Base-by-base conservation (phyloP, 2,113 vertebrate genomes). In the Centropristis striata region DNA sequence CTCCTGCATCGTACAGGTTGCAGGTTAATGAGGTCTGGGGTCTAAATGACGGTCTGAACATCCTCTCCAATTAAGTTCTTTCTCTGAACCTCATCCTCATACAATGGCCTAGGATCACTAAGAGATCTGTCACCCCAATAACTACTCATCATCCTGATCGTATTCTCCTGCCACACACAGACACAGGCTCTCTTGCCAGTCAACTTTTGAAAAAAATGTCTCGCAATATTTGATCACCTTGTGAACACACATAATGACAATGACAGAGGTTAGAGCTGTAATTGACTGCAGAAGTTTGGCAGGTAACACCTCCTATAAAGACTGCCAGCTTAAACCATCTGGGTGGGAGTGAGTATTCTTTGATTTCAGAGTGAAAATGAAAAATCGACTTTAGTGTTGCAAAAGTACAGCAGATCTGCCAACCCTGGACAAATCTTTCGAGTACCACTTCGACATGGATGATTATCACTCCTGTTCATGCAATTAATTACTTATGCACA, bases 61-160 rank as follows among this genome's bases (percentile, higher is more conserved):
- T 37, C 57, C 63, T 70, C 69, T 53, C 46, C 50, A 75, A 85
- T 89, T 86, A 92, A 69, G 78, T 59, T 75, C 57, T 16, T 54
- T 68, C 59, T 49, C 25, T 80, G 61, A 70, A 5, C 53, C 32
- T 55, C 59, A 20, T 21, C 50, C 58, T 55, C 15, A 18, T 37
- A 84, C 83, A 84, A 39, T 47, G 23, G 57, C 69, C 50, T n/a
- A 18, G 37, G 46, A 32, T 61, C 47, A 39, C 59, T 18, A 2
- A 28, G 64, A 63, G 69, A 86, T 53, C 21, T 53, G 64, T 46
- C 58, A 49, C 54, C 51, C 23, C 51, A 57, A 80, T 82, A 63
- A 69, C 77, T 41, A 60, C 77, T 86, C 63, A 82, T 83, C 58
- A 54, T 71, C 28, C 66, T 84, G 79, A 89, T 89, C 84, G 84